Conservation (phyloP, 2,888 invertebrate genomes). For the Neocrepidodera transversa region DNA sequence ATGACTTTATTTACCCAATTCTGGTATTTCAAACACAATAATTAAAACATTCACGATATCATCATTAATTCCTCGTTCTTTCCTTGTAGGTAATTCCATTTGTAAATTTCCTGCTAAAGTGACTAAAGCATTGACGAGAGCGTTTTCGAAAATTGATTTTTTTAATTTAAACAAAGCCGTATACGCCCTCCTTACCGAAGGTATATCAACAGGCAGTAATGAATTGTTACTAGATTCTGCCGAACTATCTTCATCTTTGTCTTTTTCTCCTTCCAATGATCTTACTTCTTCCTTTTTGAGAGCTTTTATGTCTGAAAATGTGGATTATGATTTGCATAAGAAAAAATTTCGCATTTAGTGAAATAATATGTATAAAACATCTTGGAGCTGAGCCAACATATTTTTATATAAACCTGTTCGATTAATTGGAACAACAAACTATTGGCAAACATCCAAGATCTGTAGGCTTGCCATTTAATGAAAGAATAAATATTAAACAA, state of each 20-base stretch:
- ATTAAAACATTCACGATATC: slow-evolving; percentile 66
- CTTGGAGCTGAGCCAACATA: not conserved
- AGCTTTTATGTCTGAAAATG: slow-evolving; percentile 60
- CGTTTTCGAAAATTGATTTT: slow-evolving; percentile 62
- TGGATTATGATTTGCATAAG: not conserved
- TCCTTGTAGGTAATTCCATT: slow-evolving; percentile 67
- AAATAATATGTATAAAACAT: no score
- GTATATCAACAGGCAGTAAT: slow-evolving; percentile 70
- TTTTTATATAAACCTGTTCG: not conserved
- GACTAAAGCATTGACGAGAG: slow-evolving; percentile 77
- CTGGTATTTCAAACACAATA: slow-evolving; percentile 60
- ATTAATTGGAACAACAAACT: slow-evolving; percentile 6
- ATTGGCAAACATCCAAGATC: slow-evolving; percentile 3
- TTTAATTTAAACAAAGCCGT: slow-evolving; percentile 57
- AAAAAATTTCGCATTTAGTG: no score
- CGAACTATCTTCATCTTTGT: slow-evolving; percentile 86
- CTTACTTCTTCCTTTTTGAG: slow-evolving; percentile 77
- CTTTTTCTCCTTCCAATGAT: slow-evolving; percentile 78
- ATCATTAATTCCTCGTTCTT: slow-evolving; percentile 58
- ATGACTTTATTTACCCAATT: slow-evolving; percentile 54
- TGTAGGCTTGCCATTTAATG: not conserved
- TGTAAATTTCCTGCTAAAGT: slow-evolving; percentile 76
- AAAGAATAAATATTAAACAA: no score
- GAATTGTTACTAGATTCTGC: slow-evolving; percentile 56
- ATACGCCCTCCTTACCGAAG: slow-evolving; percentile 75